Base-by-base conservation (phyloP, 2,888 invertebrate species). In the Parnassius smintheus region DNA sequence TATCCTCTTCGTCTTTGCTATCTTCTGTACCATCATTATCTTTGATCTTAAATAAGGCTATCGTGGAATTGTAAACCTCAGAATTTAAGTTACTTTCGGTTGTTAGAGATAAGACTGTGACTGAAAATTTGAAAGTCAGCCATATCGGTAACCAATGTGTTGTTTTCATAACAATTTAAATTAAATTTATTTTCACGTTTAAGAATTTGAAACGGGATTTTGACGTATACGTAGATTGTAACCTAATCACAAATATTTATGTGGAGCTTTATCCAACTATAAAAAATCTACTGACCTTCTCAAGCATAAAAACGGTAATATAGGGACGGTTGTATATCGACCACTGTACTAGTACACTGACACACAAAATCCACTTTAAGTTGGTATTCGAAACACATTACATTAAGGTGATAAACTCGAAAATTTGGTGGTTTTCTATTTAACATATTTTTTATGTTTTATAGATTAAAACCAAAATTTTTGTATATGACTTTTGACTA, bases 321-420 rank as follows among this genome's bases (percentile, higher is more conserved):
- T 44, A 8, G 49, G 18, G 56, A 54, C 50, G 66, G 62, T 64
- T 67, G 53, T 44, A 58, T 56, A 67, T 66, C 69, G 66, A 69
- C 69, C 51, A 56, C 50, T 35, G 53, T 35, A 44, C 2, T 18
- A n/a, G 64, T 61, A 68, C 53, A 65, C 9, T 64, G 58, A 59
- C 25, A 42, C 2, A 66, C 65, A 63, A 55, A 68, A 64, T 22
- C 46, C 9, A 25, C n/a, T 2, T 8, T 35, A 18, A 0, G 7
- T 35, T 35, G 35, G 4, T 35, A 35, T 35, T 35, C 7, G 35
- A 35, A 35, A 35, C 35, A 35, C 35, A 35, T 4, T 35, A 35
- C 35, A 35, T 35, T 35, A 18, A 18, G 1, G 18, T 18, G 18
- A 18, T 18, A 18, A 18, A 0, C 18, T 18, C 18, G 18, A 18